Base-by-base conservation (phyloP, 2,888 invertebrate genomes). In the Agelastica alni region DNA sequence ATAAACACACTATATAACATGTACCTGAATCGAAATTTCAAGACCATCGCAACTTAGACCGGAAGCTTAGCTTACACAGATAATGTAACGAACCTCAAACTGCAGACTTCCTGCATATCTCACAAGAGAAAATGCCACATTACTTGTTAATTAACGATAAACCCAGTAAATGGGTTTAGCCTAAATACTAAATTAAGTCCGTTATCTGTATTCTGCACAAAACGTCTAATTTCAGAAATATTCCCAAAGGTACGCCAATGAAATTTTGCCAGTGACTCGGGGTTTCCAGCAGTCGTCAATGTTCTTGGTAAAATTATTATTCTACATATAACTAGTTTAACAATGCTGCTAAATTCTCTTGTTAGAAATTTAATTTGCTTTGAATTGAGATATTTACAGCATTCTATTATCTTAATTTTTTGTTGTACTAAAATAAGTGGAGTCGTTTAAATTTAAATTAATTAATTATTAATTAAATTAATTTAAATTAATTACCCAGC, bases 141-240 rank as follows among this genome's bases (percentile, higher is more conserved):
- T 10, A 16, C 16, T 16, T 16, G 18, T 44, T 49, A 49, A 54
- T 54, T 44, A 49, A 54, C 28, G 43, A 51, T 45, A 39, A 54
- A 49, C 48, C 45, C 39, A 18, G 34, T 41, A 13, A 54, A 39
- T 49, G 49, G 53, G 47, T 53, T 31, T 31, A 37, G 22, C 17
- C 22, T 48, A 45, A 44, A 41, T 32, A 43, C 49, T 44, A 32
- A 54, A 49, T 49, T 45, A 44, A 49, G 16, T 30, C 16, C 39
- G 49, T 54, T n/a, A n/a, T n/a, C n/a, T n/a, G n/a, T n/a, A n/a
- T n/a, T n/a, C n/a, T n/a, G n/a, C n/a, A n/a, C n/a, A n/a, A n/a
- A n/a, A n/a, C n/a, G n/a, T n/a, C n/a, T n/a, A n/a, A n/a, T n/a
- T n/a, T n/a, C n/a, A n/a, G n/a, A n/a, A n/a, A 13, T 4, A 32